phyloP scores from a whole-genome alignment of 2,113 vertebrate genomes.

The Callithrix jacchus region DNA sequence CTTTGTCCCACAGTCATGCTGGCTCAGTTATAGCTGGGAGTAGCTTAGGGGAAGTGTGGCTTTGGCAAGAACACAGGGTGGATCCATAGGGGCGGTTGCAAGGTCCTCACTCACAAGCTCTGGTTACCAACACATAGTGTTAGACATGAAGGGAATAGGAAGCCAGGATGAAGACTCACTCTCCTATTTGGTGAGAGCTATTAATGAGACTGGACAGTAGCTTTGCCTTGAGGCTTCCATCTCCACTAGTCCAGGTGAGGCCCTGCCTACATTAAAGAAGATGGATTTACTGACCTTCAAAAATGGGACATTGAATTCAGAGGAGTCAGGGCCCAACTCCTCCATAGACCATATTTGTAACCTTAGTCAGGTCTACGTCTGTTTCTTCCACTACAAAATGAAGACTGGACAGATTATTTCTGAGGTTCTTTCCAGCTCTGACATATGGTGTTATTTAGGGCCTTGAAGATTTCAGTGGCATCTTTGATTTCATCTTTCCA shows the following conservation, averaged over 20 bases:
- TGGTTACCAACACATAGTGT: neutral
- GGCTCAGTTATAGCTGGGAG: neutral
- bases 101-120: neutral
- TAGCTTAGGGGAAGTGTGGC: neutral
- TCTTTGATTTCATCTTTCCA: conserved; percentile 37
- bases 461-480: neutral
- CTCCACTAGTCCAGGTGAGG: neutral
- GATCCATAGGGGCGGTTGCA: neutral
- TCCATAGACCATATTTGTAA: rapidly evolving
- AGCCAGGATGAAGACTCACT: neutral
- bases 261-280: neutral
- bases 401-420: neutral
- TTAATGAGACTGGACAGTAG: neutral
- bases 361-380: neutral
- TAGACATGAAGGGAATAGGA: neutral
- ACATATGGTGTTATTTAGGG: neutral
- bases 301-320: neutral
- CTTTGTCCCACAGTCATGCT: neutral
- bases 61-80: neutral
- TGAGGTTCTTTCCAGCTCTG: neutral
- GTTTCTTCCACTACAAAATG: neutral
- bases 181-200: neutral
- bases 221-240: neutral
- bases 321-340: neutral
- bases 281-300: neutral